A percentile compares a stretch with the other conserved stretches of the same genome.
phyloP scores from a whole-genome alignment of 2,113 vertebrate genomes.

The Heloderma charlesbogerti region DNA sequence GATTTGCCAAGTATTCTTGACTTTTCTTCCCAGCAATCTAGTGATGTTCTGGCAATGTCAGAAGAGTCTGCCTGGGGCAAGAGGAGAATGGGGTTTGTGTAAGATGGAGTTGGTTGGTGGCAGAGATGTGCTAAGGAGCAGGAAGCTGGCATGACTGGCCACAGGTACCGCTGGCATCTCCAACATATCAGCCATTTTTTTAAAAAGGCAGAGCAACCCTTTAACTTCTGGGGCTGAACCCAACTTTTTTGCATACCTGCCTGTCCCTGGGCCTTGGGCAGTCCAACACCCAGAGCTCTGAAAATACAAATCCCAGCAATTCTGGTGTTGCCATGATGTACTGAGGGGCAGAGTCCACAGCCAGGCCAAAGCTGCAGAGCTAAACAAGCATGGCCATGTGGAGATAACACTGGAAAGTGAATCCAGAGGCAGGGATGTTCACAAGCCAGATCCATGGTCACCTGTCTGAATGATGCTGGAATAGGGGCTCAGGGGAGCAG shows the following conservation, averaged over 20 bases:
- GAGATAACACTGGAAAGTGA: not conserved
- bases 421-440: not conserved
- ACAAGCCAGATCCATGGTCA: not conserved
- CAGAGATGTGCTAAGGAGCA: not conserved
- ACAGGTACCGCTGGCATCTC: not conserved
- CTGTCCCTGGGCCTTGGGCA: too few species aligned
- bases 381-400: not conserved
- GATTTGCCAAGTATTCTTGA: not conserved
- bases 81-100: not conserved
- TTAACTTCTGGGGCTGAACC: not conserved
- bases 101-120: not conserved
- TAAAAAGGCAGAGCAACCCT: not conserved
- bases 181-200: not conserved
- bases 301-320: not conserved
- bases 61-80: not conserved
- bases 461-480: not conserved
- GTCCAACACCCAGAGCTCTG: not conserved
- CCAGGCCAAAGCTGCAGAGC: not conserved
- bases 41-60: not conserved
- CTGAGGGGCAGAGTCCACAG: not conserved
- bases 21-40: not conserved
- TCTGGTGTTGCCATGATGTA: not conserved
- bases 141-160: not conserved
- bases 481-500: too few species aligned
- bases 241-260: not conserved